These are phyloP conservation scores for Tigriopus californicus DNA, from an alignment of 2,888 invertebrate genomes.

Conservation along the genomic window DNA sequence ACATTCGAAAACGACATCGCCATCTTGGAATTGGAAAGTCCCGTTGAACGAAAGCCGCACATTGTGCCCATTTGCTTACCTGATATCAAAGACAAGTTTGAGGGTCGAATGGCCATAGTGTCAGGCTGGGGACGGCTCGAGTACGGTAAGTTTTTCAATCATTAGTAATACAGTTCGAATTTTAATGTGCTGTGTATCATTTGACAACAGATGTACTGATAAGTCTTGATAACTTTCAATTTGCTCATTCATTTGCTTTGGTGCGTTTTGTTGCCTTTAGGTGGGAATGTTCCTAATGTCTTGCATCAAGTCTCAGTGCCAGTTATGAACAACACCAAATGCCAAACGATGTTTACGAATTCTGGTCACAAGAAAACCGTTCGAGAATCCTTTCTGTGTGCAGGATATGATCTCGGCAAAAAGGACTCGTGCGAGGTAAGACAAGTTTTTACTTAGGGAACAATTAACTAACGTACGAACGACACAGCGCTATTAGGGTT, in stretches of 20 bases:
- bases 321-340: slow-evolving; percentile 71
- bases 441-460: too few relatives aligned
- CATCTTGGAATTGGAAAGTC: slow-evolving; percentile 58
- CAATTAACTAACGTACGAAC: too few relatives aligned
- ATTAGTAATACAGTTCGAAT: neutral
- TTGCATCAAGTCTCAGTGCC: slow-evolving; percentile 78
- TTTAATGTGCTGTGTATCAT: neutral
- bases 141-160: slow-evolving; percentile 39
- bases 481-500: too few relatives aligned
- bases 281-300: slow-evolving; percentile 68
- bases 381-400: slow-evolving; percentile 67
- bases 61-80: slow-evolving; percentile 87
- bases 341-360: slow-evolving; percentile 82
- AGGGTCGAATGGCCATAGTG: slow-evolving; percentile 66
- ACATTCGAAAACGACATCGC: slow-evolving; percentile 85
- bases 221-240: too few relatives aligned
- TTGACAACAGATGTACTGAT: too few relatives aligned
- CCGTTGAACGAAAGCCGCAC: slow-evolving; percentile 63
- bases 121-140: slow-evolving; percentile 82
- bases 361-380: slow-evolving; percentile 75
- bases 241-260: slow-evolving; percentile 4
- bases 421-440: slow-evolving; percentile 77
- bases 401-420: slow-evolving; percentile 75
- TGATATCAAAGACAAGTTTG: slow-evolving; percentile 48
- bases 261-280: slow-evolving; percentile 24